Evolutionary conservation across 2,797 vertebrate species (phyloP), one percentile per base, ranked within the genome.

Genomic region (Myotis planiceps): DNA sequence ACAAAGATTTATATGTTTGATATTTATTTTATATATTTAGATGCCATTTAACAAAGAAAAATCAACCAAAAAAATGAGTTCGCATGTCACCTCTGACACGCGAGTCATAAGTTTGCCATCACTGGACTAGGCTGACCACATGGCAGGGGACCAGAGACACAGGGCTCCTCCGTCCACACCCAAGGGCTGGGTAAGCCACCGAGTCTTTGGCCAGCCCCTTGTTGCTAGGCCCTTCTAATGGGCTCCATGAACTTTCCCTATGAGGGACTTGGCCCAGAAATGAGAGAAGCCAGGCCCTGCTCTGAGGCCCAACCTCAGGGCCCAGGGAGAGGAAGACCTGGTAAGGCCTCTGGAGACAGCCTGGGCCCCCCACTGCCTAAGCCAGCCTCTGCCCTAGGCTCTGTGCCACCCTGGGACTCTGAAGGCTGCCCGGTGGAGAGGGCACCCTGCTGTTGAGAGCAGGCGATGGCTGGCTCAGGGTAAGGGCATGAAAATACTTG

Each of bases 251-350:
- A 25, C 7, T 47, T 49, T 84, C 42, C 13, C 27, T 25, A 85
- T 25, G 10, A 88, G 72, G 39, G 53, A 76, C 66, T 90, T 23
- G 55, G 75, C 47, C 60, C 76, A 84, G 92, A 93, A 93, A 90
- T 58, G 29, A 81, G 65, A 92, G 88, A 92, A 93, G 69, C 32
- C 29, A 76, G 81, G 45, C 58, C 18, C 23, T 94, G 9, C n/a
- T 93, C 72, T 79, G 51, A 63, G 13, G 25, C 13, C 45, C 13
- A 42, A 18, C 16, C 34, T 75, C 49, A 21, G 49, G 80, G 51
- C 23, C 55, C 84, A 81, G 37, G 60, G 53, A 84, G 29, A 87
- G 25, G 23, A 92, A 78, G 85, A 81, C 45, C 47, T 37, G 29
- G 37, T 27, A 68, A 83, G 69, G 51, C 13, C 45, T 92, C 55